phyloP scores from a whole-genome alignment of 1,140 invertebrate genomes.

The Diprion similis region DNA sequence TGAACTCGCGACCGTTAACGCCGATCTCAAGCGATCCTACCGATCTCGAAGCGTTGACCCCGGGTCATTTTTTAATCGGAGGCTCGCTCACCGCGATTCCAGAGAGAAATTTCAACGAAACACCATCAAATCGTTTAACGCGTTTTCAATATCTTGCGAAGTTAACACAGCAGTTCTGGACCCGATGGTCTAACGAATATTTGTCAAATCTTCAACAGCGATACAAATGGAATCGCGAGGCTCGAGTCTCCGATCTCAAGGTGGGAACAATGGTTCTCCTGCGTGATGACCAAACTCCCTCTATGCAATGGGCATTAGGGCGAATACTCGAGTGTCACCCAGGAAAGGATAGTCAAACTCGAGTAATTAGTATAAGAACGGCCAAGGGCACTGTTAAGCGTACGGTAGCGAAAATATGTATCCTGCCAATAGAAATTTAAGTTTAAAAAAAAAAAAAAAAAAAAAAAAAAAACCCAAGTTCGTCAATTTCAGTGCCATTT shows the following conservation, averaged over 20 bases:
- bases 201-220: conserved; percentile 22
- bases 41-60: conserved; percentile 23
- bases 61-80: conserved; percentile 32
- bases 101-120: conserved; percentile 28
- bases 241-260: conserved; percentile 27
- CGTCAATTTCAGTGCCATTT: background rate
- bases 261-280: conserved; percentile 41
- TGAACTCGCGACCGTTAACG: conserved; percentile 32
- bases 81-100: conserved; percentile 23
- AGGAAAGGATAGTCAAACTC: conserved; percentile 25
- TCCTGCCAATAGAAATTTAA: conserved; percentile 25
- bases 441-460: background rate
- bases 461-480: no score
- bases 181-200: conserved; percentile 26
- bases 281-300: conserved; percentile 28
- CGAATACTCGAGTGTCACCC: conserved; percentile 27
- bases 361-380: conserved; percentile 37
- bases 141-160: conserved; percentile 26
- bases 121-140: conserved; percentile 10
- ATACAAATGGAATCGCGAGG: conserved; percentile 25
- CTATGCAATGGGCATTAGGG: conserved; percentile 31
- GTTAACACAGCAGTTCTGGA: conserved; percentile 30
- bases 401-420: conserved; percentile 31
- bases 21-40: conserved; percentile 24
- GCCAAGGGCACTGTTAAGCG: conserved; percentile 32